Evolutionary conservation across 1,140 invertebrate species (phyloP).

Genomic region (Stenopsyche tienmushanensis): DNA sequence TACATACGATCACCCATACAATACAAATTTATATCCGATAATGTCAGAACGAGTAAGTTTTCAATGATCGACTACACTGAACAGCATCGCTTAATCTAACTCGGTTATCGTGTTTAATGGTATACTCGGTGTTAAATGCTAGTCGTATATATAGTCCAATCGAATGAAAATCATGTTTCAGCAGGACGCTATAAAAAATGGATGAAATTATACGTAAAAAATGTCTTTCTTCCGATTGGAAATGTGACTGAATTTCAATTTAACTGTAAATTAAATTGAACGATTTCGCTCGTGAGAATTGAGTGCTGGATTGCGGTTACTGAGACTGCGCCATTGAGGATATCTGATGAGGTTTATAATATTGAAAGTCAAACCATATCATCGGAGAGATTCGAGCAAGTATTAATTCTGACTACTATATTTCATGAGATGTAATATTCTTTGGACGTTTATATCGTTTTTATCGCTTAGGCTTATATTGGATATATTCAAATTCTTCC

Average conservation of each 20-base stretch:
- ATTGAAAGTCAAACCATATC: neutral
- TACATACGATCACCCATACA: neutral
- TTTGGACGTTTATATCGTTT: too few relatives aligned
- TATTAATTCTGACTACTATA: too few relatives aligned
- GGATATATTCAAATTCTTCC: too few relatives aligned
- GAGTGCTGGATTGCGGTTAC: neutral
- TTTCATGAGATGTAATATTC: too few relatives aligned
- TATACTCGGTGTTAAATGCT: too few relatives aligned
- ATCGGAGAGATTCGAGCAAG: too few relatives aligned
- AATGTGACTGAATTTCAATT: neutral
- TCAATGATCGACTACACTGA: neutral
- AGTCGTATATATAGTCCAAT: too few relatives aligned
- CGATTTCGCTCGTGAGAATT: neutral
- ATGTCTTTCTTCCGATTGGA: neutral
- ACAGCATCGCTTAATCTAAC: neutral
- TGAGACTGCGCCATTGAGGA: neutral
- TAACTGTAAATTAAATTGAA: neutral
- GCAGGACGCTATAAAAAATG: too few relatives aligned
- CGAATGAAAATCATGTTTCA: too few relatives aligned
- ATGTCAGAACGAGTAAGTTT: conserved; percentile 3
- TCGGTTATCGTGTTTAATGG: too few relatives aligned
- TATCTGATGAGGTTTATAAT: neutral
- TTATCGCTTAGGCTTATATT: too few relatives aligned
- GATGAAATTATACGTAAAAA: too few relatives aligned
- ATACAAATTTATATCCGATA: conserved; percentile 12